Evolutionary conservation across 1,140 invertebrate species (phyloP), one percentile per base, ranked within the genome.

Genomic region (Galleria mellonella): DNA sequence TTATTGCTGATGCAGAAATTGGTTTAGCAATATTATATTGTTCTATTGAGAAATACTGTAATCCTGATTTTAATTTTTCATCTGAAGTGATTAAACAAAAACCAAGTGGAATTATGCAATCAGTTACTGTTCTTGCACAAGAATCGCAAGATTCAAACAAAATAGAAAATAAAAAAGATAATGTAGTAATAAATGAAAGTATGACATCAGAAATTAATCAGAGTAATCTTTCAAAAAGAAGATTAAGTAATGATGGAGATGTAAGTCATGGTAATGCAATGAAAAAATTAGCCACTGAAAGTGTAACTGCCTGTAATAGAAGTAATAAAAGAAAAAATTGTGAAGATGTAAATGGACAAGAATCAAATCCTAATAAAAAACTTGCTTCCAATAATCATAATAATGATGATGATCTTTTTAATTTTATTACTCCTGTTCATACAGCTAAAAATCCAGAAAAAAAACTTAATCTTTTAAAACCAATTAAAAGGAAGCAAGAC

Each of bases 1-100:
- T 89, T 30, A 86, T 92, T 47, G 87, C 89, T 37, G 91, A 92
- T 72, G 87, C 88, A 6, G 92, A 93, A 64, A 89, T 93, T 47
- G 90, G 90, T 7, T 79, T 91, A 32, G 90, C 91, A 11, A 87
- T 92, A 47, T 62, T 92, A 9, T 88, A 90, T 51, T 89, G 88
- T 65, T 91, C 90, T 0, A 85, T 76, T 23, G 82, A 88, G 32
- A 89, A 89, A 55, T 89, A 91, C 55, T 93, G 92, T 59, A 93
- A 93, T 79, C 90, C 91, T 7, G 53, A 65, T 11, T 89, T 87
- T 46, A 86, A 77, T 50, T 77, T 87, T 23, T 45, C 75, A 8
- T 71, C 69, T 11, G 73, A 79, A 69, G 61, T 85, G 7, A 59
- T 83, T 11, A 83, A 74, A 46, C 67, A 76, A 54, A 52, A 54